Percentiles rank a stretch among this genome's conserved stretches.
These are phyloP conservation scores for Lasius fuliginosus DNA, from an alignment of 2,888 invertebrate genomes.

Conservation along the genomic window DNA sequence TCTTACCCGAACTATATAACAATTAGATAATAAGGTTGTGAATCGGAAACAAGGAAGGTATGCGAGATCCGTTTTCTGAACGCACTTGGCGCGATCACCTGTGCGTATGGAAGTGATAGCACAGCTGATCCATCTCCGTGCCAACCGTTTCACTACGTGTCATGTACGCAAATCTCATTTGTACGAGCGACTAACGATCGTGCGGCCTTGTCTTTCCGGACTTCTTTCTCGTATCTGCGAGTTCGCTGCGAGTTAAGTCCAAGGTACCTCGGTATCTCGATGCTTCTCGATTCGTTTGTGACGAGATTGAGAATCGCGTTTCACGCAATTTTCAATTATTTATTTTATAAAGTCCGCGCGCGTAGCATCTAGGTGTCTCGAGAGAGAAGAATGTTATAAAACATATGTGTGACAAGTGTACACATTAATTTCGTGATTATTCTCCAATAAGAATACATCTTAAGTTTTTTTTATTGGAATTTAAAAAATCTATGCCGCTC, in stretches of 20 bases:
- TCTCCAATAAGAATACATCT: not conserved
- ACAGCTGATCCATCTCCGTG: not conserved
- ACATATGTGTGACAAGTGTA: constrained; percentile 17
- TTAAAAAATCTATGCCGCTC: not conserved
- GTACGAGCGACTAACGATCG: constrained; percentile 48
- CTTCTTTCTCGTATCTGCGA: constrained; percentile 28
- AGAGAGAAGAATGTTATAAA: not conserved
- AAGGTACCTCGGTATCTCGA: constrained; percentile 58
- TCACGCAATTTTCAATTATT: constrained; percentile 10
- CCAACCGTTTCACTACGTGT: constrained; percentile 69
- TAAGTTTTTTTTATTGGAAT: not conserved
- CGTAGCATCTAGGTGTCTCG: not conserved
- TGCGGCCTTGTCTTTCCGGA: not conserved
- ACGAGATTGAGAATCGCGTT: not conserved
- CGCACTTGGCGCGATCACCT: constrained; percentile 10
- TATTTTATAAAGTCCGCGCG: not conserved
- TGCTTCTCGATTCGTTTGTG: not conserved
- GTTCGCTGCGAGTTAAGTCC: constrained; percentile 39
- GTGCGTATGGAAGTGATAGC: constrained; percentile 6
- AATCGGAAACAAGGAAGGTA: too few relatives aligned
- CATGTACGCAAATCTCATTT: constrained; percentile 65
- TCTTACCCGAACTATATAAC: too few relatives aligned
- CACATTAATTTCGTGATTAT: not conserved
- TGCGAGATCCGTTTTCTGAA: not conserved
- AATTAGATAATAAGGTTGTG: too few relatives aligned